Base-by-base conservation (phyloP, 2,888 invertebrate genomes). In the Saturnia japonica region DNA sequence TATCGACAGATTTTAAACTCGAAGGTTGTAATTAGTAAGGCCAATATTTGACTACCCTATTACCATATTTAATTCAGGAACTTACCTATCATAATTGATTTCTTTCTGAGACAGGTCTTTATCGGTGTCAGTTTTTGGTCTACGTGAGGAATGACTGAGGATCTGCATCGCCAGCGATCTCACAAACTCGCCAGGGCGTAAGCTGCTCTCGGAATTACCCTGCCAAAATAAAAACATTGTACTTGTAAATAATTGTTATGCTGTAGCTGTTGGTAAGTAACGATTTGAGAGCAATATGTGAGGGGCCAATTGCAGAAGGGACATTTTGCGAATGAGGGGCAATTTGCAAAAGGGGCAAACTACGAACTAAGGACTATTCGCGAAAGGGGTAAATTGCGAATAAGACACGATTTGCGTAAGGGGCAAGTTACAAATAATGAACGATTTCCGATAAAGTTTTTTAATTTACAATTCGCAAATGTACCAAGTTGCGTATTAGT, bases 111-210 rank as follows among this genome's bases (percentile, higher is more conserved):
- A 47, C 25, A 28, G 54, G 11, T 82, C 82, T 11, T 78, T 77
- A 0, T 78, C 82, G 82, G 81, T 89, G 85, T 82, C 94, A 79
- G 75, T 90, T 88, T 75, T 76, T 0, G 87, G 84, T n/a, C 89
- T 82, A 0, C 86, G 77, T 0, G 89, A 87, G 0, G 96, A 96
- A 82, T 97, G 97, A 75, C 96, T 96, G 14, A 97, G 92, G 71
- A 99, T 95, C 92, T 99, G 99, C 80, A 97, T 96, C 3, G 97
- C 97, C 40, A 98, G 87, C 19, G 97, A 97, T 14, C 97, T 95
- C 51, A 99, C 96, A 88, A 99, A 99, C 81, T 97, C 96, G 64
- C 97, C 96, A 0, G 98, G 95, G 1, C 97, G 97, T 67, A 98
- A 95, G 69, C 98, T 98, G 83, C 96, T 97, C 68, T 97, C 97